Conservation (phyloP, 2,888 invertebrate genomes). For the Pseudanteris insignis region DNA sequence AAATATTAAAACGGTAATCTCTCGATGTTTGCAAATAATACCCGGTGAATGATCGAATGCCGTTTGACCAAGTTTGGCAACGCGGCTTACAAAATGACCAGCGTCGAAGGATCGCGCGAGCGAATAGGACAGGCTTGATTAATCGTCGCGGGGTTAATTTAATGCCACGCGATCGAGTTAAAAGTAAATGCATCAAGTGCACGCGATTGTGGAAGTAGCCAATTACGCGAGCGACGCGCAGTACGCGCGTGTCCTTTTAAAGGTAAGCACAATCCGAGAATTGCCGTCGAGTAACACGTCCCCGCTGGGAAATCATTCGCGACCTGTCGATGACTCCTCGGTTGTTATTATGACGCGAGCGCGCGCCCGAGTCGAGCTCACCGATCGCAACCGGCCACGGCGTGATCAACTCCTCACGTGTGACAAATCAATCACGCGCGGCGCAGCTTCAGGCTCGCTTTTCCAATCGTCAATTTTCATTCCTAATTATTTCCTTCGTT, state of each 20-base stretch:
- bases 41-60: too few species aligned
- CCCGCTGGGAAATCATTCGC: slow-evolving; percentile 32
- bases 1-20: too few species aligned
- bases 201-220: slow-evolving; percentile 25
- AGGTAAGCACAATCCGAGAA: slow-evolving; percentile 17
- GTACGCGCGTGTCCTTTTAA: slow-evolving; percentile 29
- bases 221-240: slow-evolving; percentile 25
- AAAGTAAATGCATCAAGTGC: slow-evolving; percentile 36
- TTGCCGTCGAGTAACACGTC: slow-evolving; percentile 14
- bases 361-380: background rate
- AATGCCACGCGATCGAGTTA: slow-evolving; percentile 48
- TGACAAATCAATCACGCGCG: slow-evolving; percentile 14
- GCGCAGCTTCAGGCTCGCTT: background rate
- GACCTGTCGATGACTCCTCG: slow-evolving; percentile 24
- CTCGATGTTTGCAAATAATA: too few species aligned
- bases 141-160: slow-evolving; percentile 50
- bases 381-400: slow-evolving; percentile 7
- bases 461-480: too few species aligned
- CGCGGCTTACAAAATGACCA: slow-evolving; percentile 48
- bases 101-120: slow-evolving; percentile 46
- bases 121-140: slow-evolving; percentile 52
- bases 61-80: too few species aligned
- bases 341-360: slow-evolving; percentile 14
- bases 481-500: too few species aligned
- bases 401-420: slow-evolving; percentile 14